Evolutionary conservation across 2,888 invertebrate genomes (phyloP), one percentile per base, ranked within the genome.

Genomic region (Heliconius ismenius): DNA sequence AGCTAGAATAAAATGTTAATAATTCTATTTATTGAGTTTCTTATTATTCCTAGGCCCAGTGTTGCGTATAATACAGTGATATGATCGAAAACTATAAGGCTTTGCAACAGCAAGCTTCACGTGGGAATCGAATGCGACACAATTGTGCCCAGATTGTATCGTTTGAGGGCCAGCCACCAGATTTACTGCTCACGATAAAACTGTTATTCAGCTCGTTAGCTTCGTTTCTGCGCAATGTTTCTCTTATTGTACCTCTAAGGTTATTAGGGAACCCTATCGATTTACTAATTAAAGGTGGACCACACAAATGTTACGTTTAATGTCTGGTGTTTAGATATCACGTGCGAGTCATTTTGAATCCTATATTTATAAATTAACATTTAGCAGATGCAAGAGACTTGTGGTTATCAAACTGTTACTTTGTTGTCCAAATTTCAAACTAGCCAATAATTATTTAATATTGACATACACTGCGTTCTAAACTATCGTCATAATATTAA

Each of bases 201-300:
- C 88, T 85, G 87, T 87, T 89, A 87, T 85, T 86, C 80, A 81
- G 86, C 87, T 89, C 86, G 87, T 90, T 89, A 89, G 85, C 83
- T 81, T 79, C 80, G 83, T 84, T 84, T 84, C 84, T 84, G 77
- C 74, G 58, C 75, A 70, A 64, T 69, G 76, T 77, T 78, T 79
- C 74, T 79, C 76, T 69, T 72, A 77, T 76, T 77, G 77, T 69
- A 67, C 69, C 75, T 73, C 79, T 78, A 79, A 80, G 79, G 79
- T 80, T 76, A 79, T 79, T 79, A 79, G 79, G 76, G 43, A 60
- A 79, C 76, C 75, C 73, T 80, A 80, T 79, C 78, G 75, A 63
- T 58, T 74, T 65, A 76, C 75, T 79, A 78, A 80, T 78, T 80
- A 77, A 76, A 79, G 69, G 74, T 76, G 63, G 78, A 79, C 78